Evolutionary conservation across 2,113 vertebrate species (phyloP), one percentile per base, ranked within the genome.

Genomic region (Chelonoidis abingdonii): DNA sequence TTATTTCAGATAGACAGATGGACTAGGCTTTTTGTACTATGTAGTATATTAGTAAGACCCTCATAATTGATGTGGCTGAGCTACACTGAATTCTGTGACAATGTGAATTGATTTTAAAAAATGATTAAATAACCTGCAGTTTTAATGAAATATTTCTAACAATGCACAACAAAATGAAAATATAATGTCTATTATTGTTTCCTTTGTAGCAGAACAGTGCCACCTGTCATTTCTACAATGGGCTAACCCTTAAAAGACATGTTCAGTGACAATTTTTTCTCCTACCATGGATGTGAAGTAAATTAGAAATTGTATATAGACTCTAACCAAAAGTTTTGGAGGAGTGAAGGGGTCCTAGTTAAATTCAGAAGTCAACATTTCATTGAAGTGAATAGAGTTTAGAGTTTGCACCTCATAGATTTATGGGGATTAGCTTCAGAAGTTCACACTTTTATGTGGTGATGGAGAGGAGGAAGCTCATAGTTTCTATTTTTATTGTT

Each of bases 361-460:
- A 86, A 95, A 89, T 80, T 75, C 10, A 84, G 72, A 88, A 44
- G 41, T 44, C 88, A 86, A 80, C 44, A 89, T 14, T 44, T 92
- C 84, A 72, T 59, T 49, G 41, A 50, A 1, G 0, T 57, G 81
- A 81, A 38, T 41, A 38, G 80, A 83, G 52, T 83, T 91, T 78
- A 56, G 35, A 84, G 50, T 90, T 90, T 88, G 24, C 84, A 72
- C 21, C 81, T 90, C 8, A 57, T 25, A 76, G 38, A 76, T 44
- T 38, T 35, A 52, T 53, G 1, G n/a, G n/a, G 47, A 21, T 92
- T 93, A 38, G 62, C 94, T 95, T 96, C 90, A 82, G 41, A 93
- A 78, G 83, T 86, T 96, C 84, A 78, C 84, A 35, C 56, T 94
- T 95, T 91, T 76, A 1, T 95, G 97, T 97, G 94, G 93, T 95